Percentiles rank a stretch among this genome's conserved stretches.
Conservation (phyloP, 1,140 invertebrate species). For the Leptinotarsa undecemlineata region DNA sequence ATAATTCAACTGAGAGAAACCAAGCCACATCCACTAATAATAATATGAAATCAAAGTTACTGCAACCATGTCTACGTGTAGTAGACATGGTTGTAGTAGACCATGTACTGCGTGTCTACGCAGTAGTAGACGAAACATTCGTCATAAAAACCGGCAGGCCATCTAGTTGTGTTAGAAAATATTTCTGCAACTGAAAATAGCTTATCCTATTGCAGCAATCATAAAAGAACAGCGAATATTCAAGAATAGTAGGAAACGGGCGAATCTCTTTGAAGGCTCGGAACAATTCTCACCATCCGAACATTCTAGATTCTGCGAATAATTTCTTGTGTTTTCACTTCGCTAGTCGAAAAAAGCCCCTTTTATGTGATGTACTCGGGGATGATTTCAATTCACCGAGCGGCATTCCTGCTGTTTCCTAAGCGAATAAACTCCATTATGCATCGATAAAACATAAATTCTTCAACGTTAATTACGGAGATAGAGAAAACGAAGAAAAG, state of each 20-base stretch:
- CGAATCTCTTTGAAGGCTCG: background rate
- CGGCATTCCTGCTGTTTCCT: slow-evolving; percentile 22
- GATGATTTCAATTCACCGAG: slow-evolving; percentile 11
- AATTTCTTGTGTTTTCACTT: slow-evolving; percentile 4
- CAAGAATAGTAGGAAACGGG: background rate
- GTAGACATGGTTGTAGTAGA: no score
- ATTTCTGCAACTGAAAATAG: no score
- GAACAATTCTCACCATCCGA: slow-evolving; percentile 2
- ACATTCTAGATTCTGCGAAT: background rate
- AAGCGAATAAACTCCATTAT: slow-evolving; percentile 26
- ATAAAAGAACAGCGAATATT: background rate
- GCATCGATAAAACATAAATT: slow-evolving; percentile 25
- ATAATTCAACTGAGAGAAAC: no score
- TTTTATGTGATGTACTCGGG: slow-evolving; percentile 10
- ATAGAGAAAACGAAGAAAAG: background rate
- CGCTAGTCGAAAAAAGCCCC: slow-evolving; percentile 4
- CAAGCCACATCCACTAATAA: no score
- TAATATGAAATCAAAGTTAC: no score
- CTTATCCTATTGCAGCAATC: no score
- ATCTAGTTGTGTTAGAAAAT: no score
- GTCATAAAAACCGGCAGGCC: no score
- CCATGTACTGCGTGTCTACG: no score
- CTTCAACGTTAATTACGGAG: slow-evolving; percentile 19
- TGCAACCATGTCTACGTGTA: no score
- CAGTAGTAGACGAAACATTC: no score